Percentiles rank a stretch among this genome's conserved stretches.
These are phyloP conservation scores for Campylorhamphus procurvoides DNA, from an alignment of 2,113 vertebrate species.

Conservation along the genomic window DNA sequence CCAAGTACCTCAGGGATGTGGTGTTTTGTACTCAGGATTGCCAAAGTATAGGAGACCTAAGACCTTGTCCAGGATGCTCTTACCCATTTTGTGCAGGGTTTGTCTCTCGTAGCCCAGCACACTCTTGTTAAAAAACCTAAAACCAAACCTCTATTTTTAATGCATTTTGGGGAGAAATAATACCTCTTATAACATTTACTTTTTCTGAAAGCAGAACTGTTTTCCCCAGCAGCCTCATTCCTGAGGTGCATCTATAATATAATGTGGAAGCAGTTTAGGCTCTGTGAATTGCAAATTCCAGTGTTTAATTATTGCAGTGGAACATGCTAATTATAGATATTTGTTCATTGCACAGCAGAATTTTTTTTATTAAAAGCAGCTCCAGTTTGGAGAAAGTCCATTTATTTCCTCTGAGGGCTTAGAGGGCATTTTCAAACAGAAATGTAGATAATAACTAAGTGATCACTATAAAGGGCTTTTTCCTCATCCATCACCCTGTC, in stretches of 20 bases:
- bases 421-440: neutral
- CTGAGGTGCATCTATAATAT: neutral
- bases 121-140: neutral
- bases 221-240: neutral
- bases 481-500: neutral
- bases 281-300: neutral
- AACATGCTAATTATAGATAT: neutral
- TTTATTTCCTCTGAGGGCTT: constrained; percentile 35
- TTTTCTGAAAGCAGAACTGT: neutral
- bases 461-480: neutral
- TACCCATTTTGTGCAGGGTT: neutral
- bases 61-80: neutral
- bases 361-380: neutral
- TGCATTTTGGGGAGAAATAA: neutral
- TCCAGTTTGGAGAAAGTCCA: neutral
- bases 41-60: neutral
- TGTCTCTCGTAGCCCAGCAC: neutral
- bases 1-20: neutral
- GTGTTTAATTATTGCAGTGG: constrained; percentile 2
- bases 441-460: neutral
- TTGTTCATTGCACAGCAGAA: neutral
- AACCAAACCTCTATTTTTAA: neutral
- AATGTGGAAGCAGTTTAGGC: neutral
- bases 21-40: rapidly evolving
- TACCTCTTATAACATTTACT: neutral